A percentile compares a stretch with the other conserved stretches of the same genome.
Conservation (phyloP, 2,888 invertebrate species). For the Folsomia manolachei region DNA sequence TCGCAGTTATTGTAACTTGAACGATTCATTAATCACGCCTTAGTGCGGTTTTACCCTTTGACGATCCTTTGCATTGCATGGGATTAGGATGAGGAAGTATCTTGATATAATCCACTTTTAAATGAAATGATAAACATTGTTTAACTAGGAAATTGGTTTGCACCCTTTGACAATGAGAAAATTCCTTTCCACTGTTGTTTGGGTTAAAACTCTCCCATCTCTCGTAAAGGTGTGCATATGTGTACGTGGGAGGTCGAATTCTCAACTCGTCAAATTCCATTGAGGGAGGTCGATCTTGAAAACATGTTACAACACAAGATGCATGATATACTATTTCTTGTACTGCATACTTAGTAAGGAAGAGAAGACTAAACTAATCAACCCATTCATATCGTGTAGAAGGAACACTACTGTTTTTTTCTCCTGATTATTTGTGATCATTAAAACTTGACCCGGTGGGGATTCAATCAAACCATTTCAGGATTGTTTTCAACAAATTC, state of each 20-base stretch:
- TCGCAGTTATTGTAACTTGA: neutral
- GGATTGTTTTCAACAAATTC: too few species aligned
- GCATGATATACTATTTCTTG: neutral
- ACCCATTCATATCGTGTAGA: too few species aligned
- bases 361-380: too few species aligned
- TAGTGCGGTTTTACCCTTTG: neutral
- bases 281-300: neutral
- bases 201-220: too few species aligned
- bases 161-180: neutral
- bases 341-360: neutral
- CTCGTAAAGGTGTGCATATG: too few species aligned
- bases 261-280: neutral
- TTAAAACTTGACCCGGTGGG: too few species aligned
- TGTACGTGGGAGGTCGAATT: neutral
- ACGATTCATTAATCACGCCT: slow-evolving; percentile 2
- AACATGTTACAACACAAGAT: too few species aligned
- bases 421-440: too few species aligned
- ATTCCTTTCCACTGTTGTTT: too few species aligned
- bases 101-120: neutral
- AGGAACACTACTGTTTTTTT: too few species aligned
- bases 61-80: too few species aligned
- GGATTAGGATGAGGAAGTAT: neutral
- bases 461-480: too few species aligned
- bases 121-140: neutral
- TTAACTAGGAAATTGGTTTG: neutral